Base-by-base conservation (phyloP, 1,140 invertebrate species). In the Nomia melanderi region DNA sequence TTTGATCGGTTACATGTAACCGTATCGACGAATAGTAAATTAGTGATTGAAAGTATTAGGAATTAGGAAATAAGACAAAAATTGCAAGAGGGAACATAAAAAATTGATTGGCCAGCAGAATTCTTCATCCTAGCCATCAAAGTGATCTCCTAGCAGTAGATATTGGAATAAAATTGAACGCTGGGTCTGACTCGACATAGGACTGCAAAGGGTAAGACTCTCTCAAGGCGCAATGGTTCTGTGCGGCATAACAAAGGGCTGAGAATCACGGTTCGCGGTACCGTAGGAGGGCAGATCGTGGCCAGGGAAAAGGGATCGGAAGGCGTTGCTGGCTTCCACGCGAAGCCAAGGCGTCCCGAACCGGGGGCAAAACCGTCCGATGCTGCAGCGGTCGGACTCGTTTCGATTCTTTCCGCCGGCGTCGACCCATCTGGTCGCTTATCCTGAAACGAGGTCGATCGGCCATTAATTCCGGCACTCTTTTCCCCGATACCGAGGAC, bases 401-500 rank as follows among this genome's bases (percentile, higher is more conserved):
- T 75, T 67, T 64, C 1, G 20, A 56, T 74, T 57, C 27, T 56
- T 66, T 57, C 56, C 31, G 9, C 4, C 14, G 33, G n/a, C 62
- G 33, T 36, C 1, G 8, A 27, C 64, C n/a, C 53, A 39, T 47
- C 27, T 67, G 62, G 23, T 17, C n/a, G 53, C 71, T 23, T 47
- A 67, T 57, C 72, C 27, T 44, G 63, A 67, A 75, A 75, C 63
- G 36, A 67, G 72, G 29, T 50, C 72, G 72, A 75, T 75, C 27
- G 63, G 31, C 72, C 72, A 75, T 75, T 75, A 75, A 75, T 75
- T 75, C 63, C 50, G 53, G 47, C 57, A 75, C 33, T 20, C 36
- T 31, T 44, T 27, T 36, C 63, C 7, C 27, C 25, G 14, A 11
- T 25, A 20, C 14, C 8, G 23, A 14, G 31, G 31, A 63, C 63